Evolutionary conservation across 2,888 invertebrate species (phyloP), one percentile per base, ranked within the genome.

Genomic region (Anthophora plumipes): DNA sequence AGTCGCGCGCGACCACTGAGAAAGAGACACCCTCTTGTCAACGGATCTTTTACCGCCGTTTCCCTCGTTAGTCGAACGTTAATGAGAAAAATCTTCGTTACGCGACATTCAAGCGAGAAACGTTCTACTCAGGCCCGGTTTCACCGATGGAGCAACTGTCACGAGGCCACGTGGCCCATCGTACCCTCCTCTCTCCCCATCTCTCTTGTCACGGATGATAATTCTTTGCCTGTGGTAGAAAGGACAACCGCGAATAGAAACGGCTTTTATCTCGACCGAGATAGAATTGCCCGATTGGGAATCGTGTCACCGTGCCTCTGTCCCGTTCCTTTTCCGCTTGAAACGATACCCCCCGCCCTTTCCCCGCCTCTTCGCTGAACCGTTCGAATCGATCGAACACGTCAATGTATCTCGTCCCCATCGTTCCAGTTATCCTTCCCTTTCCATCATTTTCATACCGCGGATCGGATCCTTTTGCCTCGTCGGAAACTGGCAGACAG

Each of bases 11-110:
- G n/a, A 6, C 39, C 52, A 39, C 22, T 37, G 67, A 25, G 63
- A 77, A 68, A 69, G 63, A 64, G 63, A 78, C 77, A 69, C 43
- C 77, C 83, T 68, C 82, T 83, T 73, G 75, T 74, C 66, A 43
- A 63, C 68, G 75, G 78, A 80, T 83, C 77, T 74, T 75, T 80
- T 77, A 79, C 67, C 64, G 75, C 57, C 59, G 74, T 37, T 31
- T 57, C 57, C 72, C 86, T 85, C 82, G 84, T 85, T 86, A 85
- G 81, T 39, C 74, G 52, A 63, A 71, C 69, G 85, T 86, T 86
- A 86, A 86, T 82, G 86, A 86, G 86, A 84, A 74, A 76, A 80
- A 77, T 86, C 82, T 86, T 84, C 85, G 81, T 80, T 78, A 77
- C 31, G 22, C 69, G 73, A 67, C 54, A 17, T 64, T 69, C 78